A percentile compares a stretch with the other conserved stretches of the same genome.
Evolutionary conservation across 2,113 vertebrate genomes (phyloP).

Genomic region (Vidua macroura): DNA sequence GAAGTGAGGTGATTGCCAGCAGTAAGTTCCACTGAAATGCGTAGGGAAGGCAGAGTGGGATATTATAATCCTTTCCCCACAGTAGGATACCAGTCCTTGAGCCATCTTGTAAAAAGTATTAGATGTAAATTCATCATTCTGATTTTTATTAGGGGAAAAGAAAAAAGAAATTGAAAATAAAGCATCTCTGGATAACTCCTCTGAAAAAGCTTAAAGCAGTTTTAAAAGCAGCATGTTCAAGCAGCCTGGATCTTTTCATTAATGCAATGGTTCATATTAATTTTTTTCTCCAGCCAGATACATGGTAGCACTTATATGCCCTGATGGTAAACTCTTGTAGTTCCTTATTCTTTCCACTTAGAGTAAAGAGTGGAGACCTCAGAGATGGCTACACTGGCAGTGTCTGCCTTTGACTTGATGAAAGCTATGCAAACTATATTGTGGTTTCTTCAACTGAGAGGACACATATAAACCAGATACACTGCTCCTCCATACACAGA

Average conservation of each 20-base stretch:
- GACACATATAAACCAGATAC: not conserved
- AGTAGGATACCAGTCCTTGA: not conserved
- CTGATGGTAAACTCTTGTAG: not conserved
- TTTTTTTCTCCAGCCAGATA: not conserved
- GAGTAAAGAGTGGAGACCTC: not conserved
- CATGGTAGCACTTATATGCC: not conserved
- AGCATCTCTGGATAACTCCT: not conserved
- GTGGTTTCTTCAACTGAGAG: not conserved
- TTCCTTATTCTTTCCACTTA: not conserved
- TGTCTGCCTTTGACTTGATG: not conserved
- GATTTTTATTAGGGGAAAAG: not conserved
- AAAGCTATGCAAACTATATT: not conserved
- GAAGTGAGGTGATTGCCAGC: not conserved
- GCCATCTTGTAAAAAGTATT: not conserved
- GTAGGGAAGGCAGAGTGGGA: not conserved
- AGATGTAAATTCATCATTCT: not conserved
- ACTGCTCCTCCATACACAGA: not conserved
- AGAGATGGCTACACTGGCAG: not conserved
- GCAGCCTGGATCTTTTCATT: not conserved
- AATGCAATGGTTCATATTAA: not conserved
- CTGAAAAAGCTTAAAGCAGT: not conserved
- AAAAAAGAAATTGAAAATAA: not conserved
- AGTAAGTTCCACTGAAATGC: not conserved
- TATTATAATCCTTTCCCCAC: not conserved
- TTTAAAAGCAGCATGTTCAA: not conserved